Conservation (phyloP, 2,797 vertebrate genomes). For the Cuculus canorus region DNA sequence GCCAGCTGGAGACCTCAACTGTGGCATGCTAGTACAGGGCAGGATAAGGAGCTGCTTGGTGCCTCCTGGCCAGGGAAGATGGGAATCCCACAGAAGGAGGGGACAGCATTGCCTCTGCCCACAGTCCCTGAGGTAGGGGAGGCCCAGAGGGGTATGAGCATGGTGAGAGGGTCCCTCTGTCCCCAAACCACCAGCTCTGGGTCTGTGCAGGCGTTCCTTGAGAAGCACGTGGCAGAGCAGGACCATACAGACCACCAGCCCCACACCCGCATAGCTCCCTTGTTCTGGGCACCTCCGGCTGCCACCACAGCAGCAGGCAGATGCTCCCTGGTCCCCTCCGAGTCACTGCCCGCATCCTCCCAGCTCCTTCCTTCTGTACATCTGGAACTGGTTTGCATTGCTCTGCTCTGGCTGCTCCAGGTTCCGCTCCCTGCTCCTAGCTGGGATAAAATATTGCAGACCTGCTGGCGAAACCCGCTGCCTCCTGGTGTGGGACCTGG, state of each 20-base stretch:
- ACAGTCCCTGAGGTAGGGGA: rapidly evolving
- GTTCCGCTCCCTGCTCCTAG: background rate
- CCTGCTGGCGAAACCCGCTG: background rate
- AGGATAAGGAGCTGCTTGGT: conserved; percentile 8
- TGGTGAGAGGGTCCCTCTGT: no score
- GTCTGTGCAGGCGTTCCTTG: no score
- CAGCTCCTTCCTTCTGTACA: background rate
- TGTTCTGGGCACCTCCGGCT: no score
- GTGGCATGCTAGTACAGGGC: background rate
- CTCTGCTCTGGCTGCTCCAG: background rate
- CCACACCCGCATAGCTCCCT: no score
- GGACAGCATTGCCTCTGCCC: background rate
- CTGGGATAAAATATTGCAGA: background rate
- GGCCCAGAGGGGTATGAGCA: no score
- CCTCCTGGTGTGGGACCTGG: background rate
- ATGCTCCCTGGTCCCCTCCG: rapidly evolving
- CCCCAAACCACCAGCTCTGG: no score
- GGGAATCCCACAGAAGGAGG: rapidly evolving
- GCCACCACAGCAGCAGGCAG: background rate
- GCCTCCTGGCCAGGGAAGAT: rapidly evolving
- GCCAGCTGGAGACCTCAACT: rapidly evolving
- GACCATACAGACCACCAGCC: no score
- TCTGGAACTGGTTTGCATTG: background rate
- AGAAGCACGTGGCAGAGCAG: no score
- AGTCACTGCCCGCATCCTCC: rapidly evolving